Base-by-base conservation (phyloP, 2,113 vertebrate genomes). In the Phylloscopus trochiloides region DNA sequence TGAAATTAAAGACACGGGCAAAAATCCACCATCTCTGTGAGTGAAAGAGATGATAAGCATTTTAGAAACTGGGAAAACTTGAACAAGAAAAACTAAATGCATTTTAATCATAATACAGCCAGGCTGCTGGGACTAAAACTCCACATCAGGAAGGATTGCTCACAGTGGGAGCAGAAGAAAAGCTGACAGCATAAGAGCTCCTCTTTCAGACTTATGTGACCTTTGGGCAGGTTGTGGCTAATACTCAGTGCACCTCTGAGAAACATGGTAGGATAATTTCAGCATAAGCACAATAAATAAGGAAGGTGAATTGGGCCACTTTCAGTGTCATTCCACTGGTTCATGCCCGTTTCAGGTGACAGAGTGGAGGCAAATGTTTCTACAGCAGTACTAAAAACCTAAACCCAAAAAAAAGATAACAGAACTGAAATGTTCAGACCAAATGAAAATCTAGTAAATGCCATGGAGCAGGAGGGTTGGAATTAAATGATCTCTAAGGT, bases 401-500 rank as follows among this genome's bases (percentile, higher is more conserved):
- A 45, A 78, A 61, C 40, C 1, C 15, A 61, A 51, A 86, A 81
- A 51, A 4, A n/a, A n/a, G n/a, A 32, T 4, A 5, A 31, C 26
- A 77, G 17, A 47, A 70, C 6, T 29, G 54, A 89, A 78, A 73
- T 54, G 10, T 12, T 58, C 28, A 5, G 32, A 55, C 16, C 40
- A 85, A 80, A 77, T 31, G 4, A 54, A 34, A 81, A 55, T 52
- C 24, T 40, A 52, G 6, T 40, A 32, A 52, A 13, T 52, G 24
- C 16, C 38, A 47, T 9, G 3, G 47, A 36, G 18, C 2, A 29
- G 5, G 4, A 4, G 7, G 2, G 1, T 20, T 58, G 36, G 8
- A 59, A 59, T 36, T 17, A 66, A 66, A n/a, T 38, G 0, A 38
- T 38, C 8, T 81, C 45, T 59, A 74, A 59, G 13, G 15, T 59